These are phyloP conservation scores for Chionodraco myersi DNA, from an alignment of 2,113 vertebrate genomes.

Conservation along the genomic window DNA sequence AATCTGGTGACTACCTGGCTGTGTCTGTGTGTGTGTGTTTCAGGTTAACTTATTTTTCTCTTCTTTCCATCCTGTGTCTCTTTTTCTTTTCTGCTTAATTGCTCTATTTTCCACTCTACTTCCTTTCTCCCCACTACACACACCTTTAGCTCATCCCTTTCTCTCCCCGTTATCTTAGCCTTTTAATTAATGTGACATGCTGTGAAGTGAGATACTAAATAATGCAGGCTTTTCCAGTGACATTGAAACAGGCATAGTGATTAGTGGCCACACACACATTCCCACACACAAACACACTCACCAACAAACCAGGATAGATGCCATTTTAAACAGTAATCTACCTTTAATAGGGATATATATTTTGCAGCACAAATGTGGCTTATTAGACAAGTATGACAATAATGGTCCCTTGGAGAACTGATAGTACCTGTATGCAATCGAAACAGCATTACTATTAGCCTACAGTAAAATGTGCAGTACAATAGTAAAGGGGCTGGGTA, in stretches of 20 bases:
- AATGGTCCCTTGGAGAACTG: background rate
- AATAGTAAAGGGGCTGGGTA: background rate
- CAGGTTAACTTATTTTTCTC: slow-evolving; percentile 37
- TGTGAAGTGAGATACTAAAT: slow-evolving; percentile 80
- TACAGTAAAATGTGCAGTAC: background rate
- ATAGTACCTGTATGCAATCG: background rate
- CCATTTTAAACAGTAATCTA: slow-evolving; percentile 2
- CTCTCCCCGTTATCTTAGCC: slow-evolving; percentile 64
- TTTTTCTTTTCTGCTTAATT: slow-evolving; percentile 30
- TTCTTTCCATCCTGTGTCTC: slow-evolving; percentile 14
- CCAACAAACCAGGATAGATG: slow-evolving; percentile 5
- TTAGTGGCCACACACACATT: slow-evolving; percentile 60
- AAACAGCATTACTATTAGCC: background rate
- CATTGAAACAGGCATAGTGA: slow-evolving; percentile 70
- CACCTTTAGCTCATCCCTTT: slow-evolving; percentile 27
- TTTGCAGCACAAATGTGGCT: slow-evolving; percentile 1
- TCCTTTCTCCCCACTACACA: slow-evolving; percentile 20
- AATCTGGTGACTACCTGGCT: slow-evolving; percentile 59
- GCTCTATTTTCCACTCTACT: slow-evolving; percentile 30
- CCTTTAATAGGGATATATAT: slow-evolving; percentile 14
- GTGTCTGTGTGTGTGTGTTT: slow-evolving; percentile 10
- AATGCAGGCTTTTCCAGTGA: slow-evolving; percentile 80
- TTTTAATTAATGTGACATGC: slow-evolving; percentile 79
- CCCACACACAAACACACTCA: slow-evolving; percentile 29
- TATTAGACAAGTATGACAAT: slow-evolving; percentile 14